Conservation (phyloP, 2,113 vertebrate genomes). For the Guaruba guarouba region DNA sequence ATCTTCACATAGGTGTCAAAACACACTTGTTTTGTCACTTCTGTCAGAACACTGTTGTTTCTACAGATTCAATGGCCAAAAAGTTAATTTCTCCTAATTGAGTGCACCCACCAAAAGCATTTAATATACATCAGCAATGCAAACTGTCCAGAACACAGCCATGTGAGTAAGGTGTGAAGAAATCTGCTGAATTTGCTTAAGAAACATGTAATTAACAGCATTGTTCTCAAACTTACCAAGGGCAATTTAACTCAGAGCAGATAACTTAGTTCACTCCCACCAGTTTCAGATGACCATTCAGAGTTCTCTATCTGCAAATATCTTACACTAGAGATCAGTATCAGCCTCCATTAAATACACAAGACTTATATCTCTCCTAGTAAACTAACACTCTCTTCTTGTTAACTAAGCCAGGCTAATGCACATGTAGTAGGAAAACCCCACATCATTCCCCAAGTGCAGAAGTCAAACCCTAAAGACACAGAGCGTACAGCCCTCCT, state of each 20-base stretch:
- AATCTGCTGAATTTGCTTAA: neutral
- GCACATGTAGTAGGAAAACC: neutral
- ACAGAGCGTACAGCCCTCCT: rapidly evolving
- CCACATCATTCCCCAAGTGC: neutral
- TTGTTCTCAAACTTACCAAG: neutral
- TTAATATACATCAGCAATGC: neutral
- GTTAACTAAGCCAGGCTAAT: neutral
- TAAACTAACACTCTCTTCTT: neutral
- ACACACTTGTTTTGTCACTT: neutral
- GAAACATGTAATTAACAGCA: neutral
- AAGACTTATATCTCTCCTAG: neutral
- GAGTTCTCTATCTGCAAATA: neutral
- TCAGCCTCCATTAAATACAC: neutral
- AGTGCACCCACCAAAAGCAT: neutral
- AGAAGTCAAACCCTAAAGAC: neutral
- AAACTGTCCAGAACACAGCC: neutral
- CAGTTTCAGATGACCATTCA: neutral
- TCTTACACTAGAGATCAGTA: neutral
- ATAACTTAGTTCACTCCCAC: neutral
- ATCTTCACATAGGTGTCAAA: neutral
- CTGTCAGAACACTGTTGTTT: neutral
- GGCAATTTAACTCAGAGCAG: neutral
- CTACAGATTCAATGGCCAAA: neutral
- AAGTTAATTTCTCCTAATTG: neutral
- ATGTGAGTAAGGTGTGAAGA: neutral